Percentiles rank a stretch among this genome's conserved stretches.
Evolutionary conservation across 1,140 invertebrate species (phyloP).

Genomic region (Trichogramma pretiosum): DNA sequence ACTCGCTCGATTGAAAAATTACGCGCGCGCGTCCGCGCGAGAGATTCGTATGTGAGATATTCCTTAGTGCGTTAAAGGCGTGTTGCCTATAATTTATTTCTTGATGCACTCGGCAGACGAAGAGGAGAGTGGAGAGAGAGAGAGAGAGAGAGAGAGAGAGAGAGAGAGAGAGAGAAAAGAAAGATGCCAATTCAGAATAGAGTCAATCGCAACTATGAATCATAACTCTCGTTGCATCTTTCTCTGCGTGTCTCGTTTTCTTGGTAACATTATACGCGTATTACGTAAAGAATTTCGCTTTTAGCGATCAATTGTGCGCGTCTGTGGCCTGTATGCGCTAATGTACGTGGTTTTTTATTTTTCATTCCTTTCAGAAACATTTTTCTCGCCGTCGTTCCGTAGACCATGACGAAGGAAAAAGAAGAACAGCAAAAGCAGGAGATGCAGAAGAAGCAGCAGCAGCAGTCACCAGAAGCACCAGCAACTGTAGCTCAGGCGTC

Average conservation of each 20-base stretch:
- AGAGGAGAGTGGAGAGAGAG: neutral
- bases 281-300: constrained; percentile 6
- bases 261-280: too few relatives aligned
- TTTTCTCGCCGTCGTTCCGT: neutral
- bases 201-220: constrained; percentile 4
- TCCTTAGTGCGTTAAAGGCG: too few relatives aligned
- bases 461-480: too few relatives aligned
- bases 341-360: neutral
- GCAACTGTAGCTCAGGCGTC: too few relatives aligned
- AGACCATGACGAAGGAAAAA: neutral
- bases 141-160: neutral
- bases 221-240: too few relatives aligned
- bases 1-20: too few relatives aligned
- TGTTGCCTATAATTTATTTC: too few relatives aligned
- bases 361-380: neutral
- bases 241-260: too few relatives aligned
- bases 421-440: neutral
- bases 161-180: neutral
- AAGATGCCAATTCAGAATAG: too few relatives aligned
- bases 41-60: too few relatives aligned
- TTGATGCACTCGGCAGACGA: neutral
- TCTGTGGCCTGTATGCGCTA: neutral
- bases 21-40: too few relatives aligned
- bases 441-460: neutral
- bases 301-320: neutral